phyloP scores from a whole-genome alignment of 2,797 vertebrate genomes.

The Glossophaga mutica region DNA sequence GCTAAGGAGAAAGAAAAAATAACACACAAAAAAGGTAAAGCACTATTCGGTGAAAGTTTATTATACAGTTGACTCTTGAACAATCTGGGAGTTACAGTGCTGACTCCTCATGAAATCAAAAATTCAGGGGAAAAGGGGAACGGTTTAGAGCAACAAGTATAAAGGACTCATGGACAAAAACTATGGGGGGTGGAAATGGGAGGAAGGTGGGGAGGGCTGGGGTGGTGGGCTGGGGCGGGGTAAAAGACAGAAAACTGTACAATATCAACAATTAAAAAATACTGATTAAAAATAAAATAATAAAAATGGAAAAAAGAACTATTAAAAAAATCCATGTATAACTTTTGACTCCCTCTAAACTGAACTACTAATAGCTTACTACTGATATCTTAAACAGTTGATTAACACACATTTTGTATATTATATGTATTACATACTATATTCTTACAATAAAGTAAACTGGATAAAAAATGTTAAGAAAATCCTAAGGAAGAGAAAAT shows the following conservation, averaged over 20 bases:
- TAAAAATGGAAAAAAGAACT: too few relatives aligned
- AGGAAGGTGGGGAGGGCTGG: too few relatives aligned
- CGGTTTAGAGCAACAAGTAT: too few relatives aligned
- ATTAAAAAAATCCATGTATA: background rate
- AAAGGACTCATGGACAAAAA: too few relatives aligned
- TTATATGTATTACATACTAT: background rate
- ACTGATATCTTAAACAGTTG: background rate
- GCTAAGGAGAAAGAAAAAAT: conserved; percentile 78
- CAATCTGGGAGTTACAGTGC: background rate
- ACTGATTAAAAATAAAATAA: too few relatives aligned
- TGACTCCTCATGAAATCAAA: background rate
- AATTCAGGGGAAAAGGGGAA: too few relatives aligned
- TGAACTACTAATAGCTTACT: background rate
- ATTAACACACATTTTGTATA: background rate
- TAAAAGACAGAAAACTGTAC: too few relatives aligned
- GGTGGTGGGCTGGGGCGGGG: too few relatives aligned
- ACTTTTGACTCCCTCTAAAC: background rate
- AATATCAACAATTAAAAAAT: too few relatives aligned
- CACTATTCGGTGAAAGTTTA: background rate
- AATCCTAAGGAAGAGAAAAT: background rate
- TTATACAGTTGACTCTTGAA: background rate
- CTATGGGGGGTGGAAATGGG: too few relatives aligned
- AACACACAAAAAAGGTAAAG: background rate
- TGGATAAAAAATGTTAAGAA: background rate
- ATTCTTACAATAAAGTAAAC: background rate